Percentiles rank a stretch among this genome's conserved stretches.
Evolutionary conservation across 2,797 vertebrate species (phyloP).

Genomic region (Glyptemys insculpta): DNA sequence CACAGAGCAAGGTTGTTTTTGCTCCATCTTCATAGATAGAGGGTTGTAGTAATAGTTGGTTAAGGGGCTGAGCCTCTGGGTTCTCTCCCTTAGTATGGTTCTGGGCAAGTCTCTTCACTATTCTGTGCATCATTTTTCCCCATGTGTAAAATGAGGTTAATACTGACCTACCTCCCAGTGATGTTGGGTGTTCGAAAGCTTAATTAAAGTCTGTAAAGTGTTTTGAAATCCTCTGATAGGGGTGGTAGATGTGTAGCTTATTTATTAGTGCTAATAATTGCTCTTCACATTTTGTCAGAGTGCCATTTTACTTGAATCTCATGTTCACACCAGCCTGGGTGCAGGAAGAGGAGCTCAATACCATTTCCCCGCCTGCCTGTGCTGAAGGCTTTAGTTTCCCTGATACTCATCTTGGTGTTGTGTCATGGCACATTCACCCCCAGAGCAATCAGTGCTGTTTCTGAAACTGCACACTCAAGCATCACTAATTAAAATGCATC

Average conservation of each 20-base stretch:
- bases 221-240: background rate
- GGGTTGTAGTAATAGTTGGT: background rate
- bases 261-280: background rate
- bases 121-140: background rate
- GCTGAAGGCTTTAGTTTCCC: background rate
- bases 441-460: conserved; percentile 7
- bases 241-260: background rate
- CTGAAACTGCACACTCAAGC: conserved; percentile 37
- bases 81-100: background rate
- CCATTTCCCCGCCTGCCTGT: conserved; percentile 62
- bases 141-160: background rate
- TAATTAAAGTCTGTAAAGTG: background rate
- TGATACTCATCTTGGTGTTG: conserved; percentile 48
- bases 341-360: conserved; percentile 52
- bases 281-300: background rate
- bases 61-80: background rate
- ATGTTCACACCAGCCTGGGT: conserved; percentile 53
- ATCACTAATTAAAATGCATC: conserved; percentile 67
- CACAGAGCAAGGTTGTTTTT: background rate
- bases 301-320: background rate
- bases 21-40: background rate
- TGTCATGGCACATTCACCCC: conserved; percentile 25
- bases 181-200: background rate
- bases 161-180: background rate
- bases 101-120: background rate